Percentiles rank a stretch among this genome's conserved stretches.
These are phyloP conservation scores for Brachionus paranguensis DNA, from an alignment of 1,140 invertebrate species.

Conservation along the genomic window DNA sequence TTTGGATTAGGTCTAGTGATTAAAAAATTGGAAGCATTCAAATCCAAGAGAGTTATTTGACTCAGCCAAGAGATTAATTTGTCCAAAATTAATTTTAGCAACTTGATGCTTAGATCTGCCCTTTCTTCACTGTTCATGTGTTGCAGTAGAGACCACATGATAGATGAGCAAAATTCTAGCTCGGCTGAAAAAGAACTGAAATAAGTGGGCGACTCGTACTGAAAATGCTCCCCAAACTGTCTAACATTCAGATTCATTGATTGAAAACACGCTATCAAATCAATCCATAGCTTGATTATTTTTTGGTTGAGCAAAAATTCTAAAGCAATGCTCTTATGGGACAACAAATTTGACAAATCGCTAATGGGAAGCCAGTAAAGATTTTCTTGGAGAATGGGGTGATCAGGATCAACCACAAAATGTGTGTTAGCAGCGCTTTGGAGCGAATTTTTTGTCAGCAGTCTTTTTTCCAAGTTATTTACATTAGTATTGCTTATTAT, in stretches of 20 bases:
- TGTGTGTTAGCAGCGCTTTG: not conserved
- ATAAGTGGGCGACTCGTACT: conserved; percentile 92
- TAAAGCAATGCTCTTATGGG: conserved; percentile 78
- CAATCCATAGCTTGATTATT: conserved; percentile 86
- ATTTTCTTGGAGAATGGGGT: conserved; percentile 88
- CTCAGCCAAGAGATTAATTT: conserved; percentile 26
- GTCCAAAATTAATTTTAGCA: not conserved
- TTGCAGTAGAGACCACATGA: conserved; percentile 88
- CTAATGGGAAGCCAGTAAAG: conserved; percentile 95
- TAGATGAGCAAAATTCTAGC: conserved; percentile 86
- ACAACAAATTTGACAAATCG: conserved; percentile 92
- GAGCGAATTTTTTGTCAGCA: not conserved
- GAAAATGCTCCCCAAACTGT: conserved; percentile 81
- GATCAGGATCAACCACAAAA: conserved; percentile 66
- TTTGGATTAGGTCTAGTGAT: conserved; percentile 21
- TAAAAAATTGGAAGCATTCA: not conserved
- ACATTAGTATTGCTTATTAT: conserved; percentile 72
- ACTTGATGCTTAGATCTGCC: not conserved
- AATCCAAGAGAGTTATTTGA: not conserved
- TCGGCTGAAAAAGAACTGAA: conserved; percentile 94
- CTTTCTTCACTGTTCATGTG: conserved; percentile 61
- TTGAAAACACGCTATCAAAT: conserved; percentile 86
- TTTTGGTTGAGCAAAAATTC: conserved; percentile 78
- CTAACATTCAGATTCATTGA: conserved; percentile 91
- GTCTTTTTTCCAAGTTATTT: conserved; percentile 56